Base-by-base conservation (phyloP, 2,113 vertebrate species). In the Dolichallabes microphthalmus region DNA sequence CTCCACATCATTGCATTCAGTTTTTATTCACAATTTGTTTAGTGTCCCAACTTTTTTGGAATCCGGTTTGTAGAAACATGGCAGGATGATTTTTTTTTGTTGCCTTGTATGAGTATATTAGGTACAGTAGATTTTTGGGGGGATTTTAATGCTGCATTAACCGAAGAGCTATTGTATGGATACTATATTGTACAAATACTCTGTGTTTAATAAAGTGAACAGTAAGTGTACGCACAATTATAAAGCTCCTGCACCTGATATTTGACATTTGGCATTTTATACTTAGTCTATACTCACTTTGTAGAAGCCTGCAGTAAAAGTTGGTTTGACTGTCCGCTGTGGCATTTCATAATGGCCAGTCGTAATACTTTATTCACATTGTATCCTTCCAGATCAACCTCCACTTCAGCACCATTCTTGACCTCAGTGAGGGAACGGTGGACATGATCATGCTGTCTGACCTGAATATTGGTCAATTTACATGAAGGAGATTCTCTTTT, bases 371-470 rank as follows among this genome's bases (percentile, higher is more conserved):
- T 83, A 80, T 77, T 82, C 19, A 50, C 15, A 10, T 87, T 80
- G 60, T 80, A 86, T 13, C 86, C 87, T 50, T 86, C 79, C 80
- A 87, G 17, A 39, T 88, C 74, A 35, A 84, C 83, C 20, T 84
- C 63, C 55, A 87, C 68, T 30, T 89, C 27, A 64, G 66, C 77
- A 8, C 75, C 87, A 14, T 86, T 74, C 4, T 6, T 80, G 35
- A 90, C 85, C 39, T 89, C 85, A 55, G 86, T 75, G 73, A 88
- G 85, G 53, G 83, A 87, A 22, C 88, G 77, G 55, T 86, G 88
- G 57, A 39, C 88, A 35, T 90, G 83, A 75, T 90, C 88, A 15
- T 83, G 80, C 52, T 82, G 57, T 90, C 87, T 57, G 84, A 50
- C 74, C 89, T 90, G 61, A 3, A 53, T 35, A 71, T 69, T 82